These are phyloP conservation scores for Eupithecia dodoneata DNA, from an alignment of 2,888 invertebrate species.

Conservation along the genomic window DNA sequence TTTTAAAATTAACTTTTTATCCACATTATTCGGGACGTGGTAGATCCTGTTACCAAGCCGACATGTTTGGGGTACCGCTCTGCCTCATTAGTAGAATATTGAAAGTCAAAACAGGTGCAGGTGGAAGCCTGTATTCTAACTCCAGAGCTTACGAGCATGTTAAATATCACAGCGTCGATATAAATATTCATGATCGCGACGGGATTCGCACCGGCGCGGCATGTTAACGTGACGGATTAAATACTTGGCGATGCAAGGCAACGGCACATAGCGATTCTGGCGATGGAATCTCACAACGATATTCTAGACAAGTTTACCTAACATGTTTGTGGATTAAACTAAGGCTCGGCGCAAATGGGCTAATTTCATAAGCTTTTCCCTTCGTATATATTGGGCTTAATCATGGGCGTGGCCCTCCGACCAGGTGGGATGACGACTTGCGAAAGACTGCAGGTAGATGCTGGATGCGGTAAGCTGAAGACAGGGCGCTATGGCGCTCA, in stretches of 20 bases:
- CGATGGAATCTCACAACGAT: conserved; percentile 7
- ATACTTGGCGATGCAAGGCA: conserved; percentile 31
- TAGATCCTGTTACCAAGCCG: neutral
- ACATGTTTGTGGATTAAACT: neutral
- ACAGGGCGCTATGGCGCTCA: too few species aligned
- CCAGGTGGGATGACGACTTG: too few species aligned
- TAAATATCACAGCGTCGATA: conserved; percentile 38
- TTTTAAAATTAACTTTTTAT: conserved; percentile 14
- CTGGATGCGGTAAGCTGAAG: too few species aligned
- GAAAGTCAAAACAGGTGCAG: conserved; percentile 34
- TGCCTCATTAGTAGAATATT: conserved; percentile 24
- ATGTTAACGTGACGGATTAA: conserved; percentile 40
- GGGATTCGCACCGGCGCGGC: conserved; percentile 36
- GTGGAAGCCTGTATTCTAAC: conserved; percentile 34
- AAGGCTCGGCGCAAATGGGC: conserved; percentile 2
- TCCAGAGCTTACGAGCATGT: conserved; percentile 36
- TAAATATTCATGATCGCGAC: conserved; percentile 40
- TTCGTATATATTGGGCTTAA: neutral
- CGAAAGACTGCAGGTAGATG: too few species aligned
- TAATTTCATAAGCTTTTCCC: neutral
- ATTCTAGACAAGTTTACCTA: conserved; percentile 9
- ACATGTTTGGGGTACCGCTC: conserved; percentile 10
- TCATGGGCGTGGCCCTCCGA: neutral
- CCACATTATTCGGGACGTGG: neutral
- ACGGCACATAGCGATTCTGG: conserved; percentile 17